Evolutionary conservation across 1,140 invertebrate genomes (phyloP).

Genomic region (Procambarus virginalis): DNA sequence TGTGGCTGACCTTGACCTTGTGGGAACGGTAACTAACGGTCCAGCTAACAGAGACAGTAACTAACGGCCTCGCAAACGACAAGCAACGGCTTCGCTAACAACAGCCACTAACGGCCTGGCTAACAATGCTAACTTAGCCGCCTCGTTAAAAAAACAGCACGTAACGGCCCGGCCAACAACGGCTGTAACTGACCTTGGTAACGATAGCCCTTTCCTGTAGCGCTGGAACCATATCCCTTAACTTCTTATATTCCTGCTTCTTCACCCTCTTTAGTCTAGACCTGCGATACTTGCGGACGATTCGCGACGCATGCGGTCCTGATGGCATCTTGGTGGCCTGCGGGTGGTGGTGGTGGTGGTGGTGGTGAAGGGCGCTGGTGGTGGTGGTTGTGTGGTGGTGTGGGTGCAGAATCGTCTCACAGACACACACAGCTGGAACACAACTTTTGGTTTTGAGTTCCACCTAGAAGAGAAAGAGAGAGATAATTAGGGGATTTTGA

Average conservation of each 20-base stretch:
- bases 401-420: neutral
- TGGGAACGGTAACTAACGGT: too few species aligned
- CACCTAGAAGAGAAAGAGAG: conserved; percentile 31
- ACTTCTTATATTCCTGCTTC: conserved; percentile 70
- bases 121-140: too few species aligned
- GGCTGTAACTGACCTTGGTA: conserved; percentile 68
- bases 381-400: conserved; percentile 8
- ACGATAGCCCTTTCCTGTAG: conserved; percentile 70
- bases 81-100: too few species aligned
- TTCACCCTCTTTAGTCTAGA: conserved; percentile 53
- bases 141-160: too few species aligned
- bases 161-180: too few species aligned
- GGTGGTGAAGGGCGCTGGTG: neutral
- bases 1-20: too few species aligned
- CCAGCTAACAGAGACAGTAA: too few species aligned
- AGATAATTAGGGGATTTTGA: neutral
- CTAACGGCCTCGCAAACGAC: too few species aligned
- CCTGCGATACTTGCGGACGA: conserved; percentile 47
- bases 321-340: conserved; percentile 32
- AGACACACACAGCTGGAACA: conserved; percentile 34
- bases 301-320: conserved; percentile 46
- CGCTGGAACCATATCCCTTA: conserved; percentile 71
- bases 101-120: too few species aligned
- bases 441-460: conserved; percentile 39
- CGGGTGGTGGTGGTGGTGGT: neutral